Evolutionary conservation across 2,888 invertebrate species (phyloP), one percentile per base, ranked within the genome.

Genomic region (Syritta pipiens): DNA sequence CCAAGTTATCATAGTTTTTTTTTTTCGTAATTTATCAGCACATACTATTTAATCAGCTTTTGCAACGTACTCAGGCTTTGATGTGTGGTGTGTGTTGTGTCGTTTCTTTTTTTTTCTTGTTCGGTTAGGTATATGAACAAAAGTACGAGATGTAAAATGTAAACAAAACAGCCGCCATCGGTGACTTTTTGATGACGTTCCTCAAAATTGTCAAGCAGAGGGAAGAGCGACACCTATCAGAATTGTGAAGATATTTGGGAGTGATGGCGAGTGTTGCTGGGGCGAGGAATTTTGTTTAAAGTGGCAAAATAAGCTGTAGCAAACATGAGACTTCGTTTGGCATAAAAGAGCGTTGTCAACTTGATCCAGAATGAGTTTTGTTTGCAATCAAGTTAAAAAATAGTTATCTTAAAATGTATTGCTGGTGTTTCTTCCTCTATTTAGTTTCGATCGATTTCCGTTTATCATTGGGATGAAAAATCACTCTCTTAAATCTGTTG

Each of bases 161-260:
- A 79, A 79, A 79, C 79, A 79, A 79, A 79, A 51, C 20, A n/a
- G 46, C 19, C 67, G 55, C 67, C 72, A 42, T 26, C 6, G 19
- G 46, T 79, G 79, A 68, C 68, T 79, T 74, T 77, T 74, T 74
- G 79, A 62, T 79, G 79, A 79, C 79, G 79, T 74, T 68, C 44
- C 24, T 20, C 7, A 57, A 40, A 74, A 62, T 26, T 79, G 79
- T 79, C 79, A 79, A n/a, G 28, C 9, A 2, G 0, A 2, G 6
- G 0, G 4, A 5, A 19, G 1, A 40, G 46, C 30, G 59, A n/a
- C 77, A 65, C 53, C 77, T 76, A 14, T 24, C 28, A 37, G 1
- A 14, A 24, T 6, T 20, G 7, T 28, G 32, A n/a, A 0, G 3
- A 3, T 1, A 28, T 7, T 3, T 6, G 19, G 1, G 0, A 9